phyloP scores from a whole-genome alignment of 2,888 invertebrate species.

The Chrysomela aeneicollis region DNA sequence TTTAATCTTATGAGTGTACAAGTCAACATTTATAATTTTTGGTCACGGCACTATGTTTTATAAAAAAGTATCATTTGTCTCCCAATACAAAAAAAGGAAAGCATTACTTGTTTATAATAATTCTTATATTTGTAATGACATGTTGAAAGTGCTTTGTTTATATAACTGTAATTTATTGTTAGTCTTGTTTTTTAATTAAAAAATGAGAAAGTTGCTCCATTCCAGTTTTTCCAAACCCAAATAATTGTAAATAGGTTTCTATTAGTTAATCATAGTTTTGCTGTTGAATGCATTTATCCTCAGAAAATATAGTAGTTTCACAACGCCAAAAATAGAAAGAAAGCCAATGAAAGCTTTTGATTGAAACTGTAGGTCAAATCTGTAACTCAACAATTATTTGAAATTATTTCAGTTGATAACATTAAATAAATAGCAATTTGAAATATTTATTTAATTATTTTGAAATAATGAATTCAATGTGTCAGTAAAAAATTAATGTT shows the following conservation, averaged over 20 bases:
- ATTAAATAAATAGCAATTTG: too few relatives aligned
- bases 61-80: conserved; percentile 4
- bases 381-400: too few relatives aligned
- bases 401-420: too few relatives aligned
- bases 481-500: too few relatives aligned
- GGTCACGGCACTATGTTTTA: conserved; percentile 13
- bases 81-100: conserved; percentile 23
- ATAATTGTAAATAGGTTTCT: conserved; percentile 3
- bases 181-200: conserved; percentile 15
- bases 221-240: conserved; percentile 22
- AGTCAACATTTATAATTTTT: conserved; percentile 8
- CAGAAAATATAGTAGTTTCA: conserved; percentile 18
- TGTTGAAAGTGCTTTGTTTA: conserved; percentile 38
- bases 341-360: too few relatives aligned
- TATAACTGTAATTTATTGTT: conserved; percentile 22
- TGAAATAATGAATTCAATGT: too few relatives aligned
- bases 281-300: conserved; percentile 19
- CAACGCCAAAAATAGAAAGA: not conserved
- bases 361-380: too few relatives aligned
- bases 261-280: conserved; percentile 11
- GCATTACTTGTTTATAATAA: conserved; percentile 30
- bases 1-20: not conserved
- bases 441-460: too few relatives aligned
- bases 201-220: conserved; percentile 21
- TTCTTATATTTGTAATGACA: conserved; percentile 36